These are phyloP conservation scores for Scaptomyza reducta DNA, from an alignment of 2,888 invertebrate genomes.

Conservation along the genomic window DNA sequence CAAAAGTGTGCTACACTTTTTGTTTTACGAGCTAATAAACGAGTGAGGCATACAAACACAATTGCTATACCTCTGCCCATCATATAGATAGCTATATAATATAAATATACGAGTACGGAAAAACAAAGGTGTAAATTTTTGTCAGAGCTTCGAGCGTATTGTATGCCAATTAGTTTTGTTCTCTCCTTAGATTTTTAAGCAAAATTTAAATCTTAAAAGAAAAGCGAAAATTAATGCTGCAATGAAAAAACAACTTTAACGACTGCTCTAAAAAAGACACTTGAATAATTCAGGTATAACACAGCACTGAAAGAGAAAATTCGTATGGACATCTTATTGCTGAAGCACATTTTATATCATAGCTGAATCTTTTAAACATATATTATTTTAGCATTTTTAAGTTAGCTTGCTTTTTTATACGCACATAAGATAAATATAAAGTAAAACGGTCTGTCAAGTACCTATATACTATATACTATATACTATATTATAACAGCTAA, in stretches of 20 bases:
- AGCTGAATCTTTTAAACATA: background rate
- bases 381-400: background rate
- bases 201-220: background rate
- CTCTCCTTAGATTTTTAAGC: background rate
- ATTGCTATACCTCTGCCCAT: slow-evolving; percentile 16
- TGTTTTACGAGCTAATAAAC: slow-evolving; percentile 62
- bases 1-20: slow-evolving; percentile 67
- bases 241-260: too few relatives aligned
- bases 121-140: background rate
- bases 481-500: background rate
- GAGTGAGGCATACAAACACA: slow-evolving; percentile 28
- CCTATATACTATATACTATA: too few relatives aligned
- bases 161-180: background rate
- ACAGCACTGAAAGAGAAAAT: too few relatives aligned
- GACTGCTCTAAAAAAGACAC: background rate
- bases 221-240: background rate
- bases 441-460: background rate
- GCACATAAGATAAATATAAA: background rate
- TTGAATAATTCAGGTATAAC: background rate
- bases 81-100: background rate
- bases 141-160: too few relatives aligned
- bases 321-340: background rate
- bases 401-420: background rate
- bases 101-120: background rate
- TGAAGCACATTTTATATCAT: background rate